Percentiles rank a stretch among this genome's conserved stretches.
phyloP scores from a whole-genome alignment of 37 sponge, comb jelly and placozoan genomes.

The Crambe crambe region DNA sequence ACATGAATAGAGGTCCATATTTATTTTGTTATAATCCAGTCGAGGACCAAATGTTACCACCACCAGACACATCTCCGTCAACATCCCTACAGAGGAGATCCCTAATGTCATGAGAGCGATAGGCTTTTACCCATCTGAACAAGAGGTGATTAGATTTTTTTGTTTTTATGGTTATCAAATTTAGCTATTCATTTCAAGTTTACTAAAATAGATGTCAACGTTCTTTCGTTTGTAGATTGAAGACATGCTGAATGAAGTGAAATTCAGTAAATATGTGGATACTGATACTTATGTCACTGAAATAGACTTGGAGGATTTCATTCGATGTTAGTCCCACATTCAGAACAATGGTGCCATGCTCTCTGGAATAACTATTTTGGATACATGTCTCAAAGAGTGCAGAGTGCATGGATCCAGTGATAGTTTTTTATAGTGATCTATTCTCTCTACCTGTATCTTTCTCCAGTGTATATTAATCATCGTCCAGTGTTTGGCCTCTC shows the following conservation, averaged over 20 bases:
- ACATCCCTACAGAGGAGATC: slow-evolving; percentile 80
- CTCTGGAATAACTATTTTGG: not conserved
- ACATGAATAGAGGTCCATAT: not conserved
- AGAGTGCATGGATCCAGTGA: not conserved
- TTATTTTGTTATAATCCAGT: slow-evolving; percentile 15
- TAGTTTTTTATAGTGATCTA: slow-evolving; percentile 9
- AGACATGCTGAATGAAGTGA: slow-evolving; percentile 96
- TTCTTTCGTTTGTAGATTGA: slow-evolving; percentile 62
- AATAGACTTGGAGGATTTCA: slow-evolving; percentile 81
- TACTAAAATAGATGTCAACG: not conserved
- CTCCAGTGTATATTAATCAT: slow-evolving; percentile 93
- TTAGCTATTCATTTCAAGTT: slow-evolving; percentile 4
- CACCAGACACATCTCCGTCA: slow-evolving; percentile 70
- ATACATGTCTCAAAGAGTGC: not conserved
- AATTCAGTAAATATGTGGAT: slow-evolving; percentile 93
- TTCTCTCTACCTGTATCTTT: not conserved
- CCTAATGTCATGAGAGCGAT: slow-evolving; percentile 95
- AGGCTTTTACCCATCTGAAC: slow-evolving; percentile 97
- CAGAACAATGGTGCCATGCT: no score
- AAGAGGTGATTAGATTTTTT: slow-evolving; percentile 62
- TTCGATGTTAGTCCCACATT: slow-evolving; percentile 79
- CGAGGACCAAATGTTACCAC: slow-evolving; percentile 71
- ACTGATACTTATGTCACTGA: slow-evolving; percentile 70
- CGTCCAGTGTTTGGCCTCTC: slow-evolving; percentile 93
- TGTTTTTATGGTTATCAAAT: not conserved